Evolutionary conservation across 2,888 invertebrate genomes (phyloP).

Genomic region (Eupithecia pulchellata): DNA sequence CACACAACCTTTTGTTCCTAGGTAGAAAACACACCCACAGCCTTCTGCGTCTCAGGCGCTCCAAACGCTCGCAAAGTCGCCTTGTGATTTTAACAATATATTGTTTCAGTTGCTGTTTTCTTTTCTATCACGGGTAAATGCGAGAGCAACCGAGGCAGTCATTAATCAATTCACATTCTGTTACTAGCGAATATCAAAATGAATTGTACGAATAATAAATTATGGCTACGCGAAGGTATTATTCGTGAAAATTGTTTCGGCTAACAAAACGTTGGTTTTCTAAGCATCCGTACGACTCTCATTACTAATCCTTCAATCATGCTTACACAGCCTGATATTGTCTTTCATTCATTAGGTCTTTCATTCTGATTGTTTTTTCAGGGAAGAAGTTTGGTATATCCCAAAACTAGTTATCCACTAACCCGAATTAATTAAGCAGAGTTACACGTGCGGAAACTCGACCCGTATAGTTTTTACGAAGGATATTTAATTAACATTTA

Average conservation of each 20-base stretch:
- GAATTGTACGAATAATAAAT: conserved; percentile 65
- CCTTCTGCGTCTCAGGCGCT: background rate
- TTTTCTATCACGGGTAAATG: conserved; percentile 47
- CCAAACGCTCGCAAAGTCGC: background rate
- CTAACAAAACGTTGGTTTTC: conserved; percentile 37
- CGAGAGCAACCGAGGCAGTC: conserved; percentile 54
- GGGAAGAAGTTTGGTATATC: conserved; percentile 26
- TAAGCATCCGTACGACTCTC: conserved; percentile 24
- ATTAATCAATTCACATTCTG: conserved; percentile 64
- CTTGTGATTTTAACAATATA: background rate
- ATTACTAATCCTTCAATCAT: conserved; percentile 21
- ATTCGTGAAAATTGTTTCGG: conserved; percentile 54
- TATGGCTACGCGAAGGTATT: conserved; percentile 52
- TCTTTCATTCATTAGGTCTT: conserved; percentile 15
- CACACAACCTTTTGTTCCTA: background rate
- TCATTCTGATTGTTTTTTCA: conserved; percentile 36
- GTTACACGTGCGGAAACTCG: conserved; percentile 29
- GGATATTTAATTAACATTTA: conserved; percentile 30
- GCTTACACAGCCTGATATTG: conserved; percentile 25
- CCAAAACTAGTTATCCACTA: conserved; percentile 31
- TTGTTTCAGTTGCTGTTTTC: background rate
- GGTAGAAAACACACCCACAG: background rate
- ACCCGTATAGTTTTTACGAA: conserved; percentile 25
- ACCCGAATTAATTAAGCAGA: conserved; percentile 25
- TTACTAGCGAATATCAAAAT: conserved; percentile 61